A percentile compares a stretch with the other conserved stretches of the same genome.
These are phyloP conservation scores for Dasypogon diadema DNA, from an alignment of 2,888 invertebrate species.

Conservation along the genomic window DNA sequence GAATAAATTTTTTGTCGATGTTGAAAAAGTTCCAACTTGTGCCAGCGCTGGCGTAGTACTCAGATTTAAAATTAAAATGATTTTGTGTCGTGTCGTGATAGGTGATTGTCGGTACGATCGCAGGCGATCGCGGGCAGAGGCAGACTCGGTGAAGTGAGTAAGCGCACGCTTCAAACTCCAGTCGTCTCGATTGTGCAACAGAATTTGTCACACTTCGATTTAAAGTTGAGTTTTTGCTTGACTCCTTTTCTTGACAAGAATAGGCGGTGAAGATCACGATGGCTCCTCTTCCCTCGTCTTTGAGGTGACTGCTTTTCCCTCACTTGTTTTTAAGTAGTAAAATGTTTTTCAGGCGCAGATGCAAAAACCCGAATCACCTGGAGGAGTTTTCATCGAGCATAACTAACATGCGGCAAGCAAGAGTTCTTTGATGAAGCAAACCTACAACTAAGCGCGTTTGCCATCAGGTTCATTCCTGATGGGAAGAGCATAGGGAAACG, in stretches of 20 bases:
- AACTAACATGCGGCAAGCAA: conserved; percentile 52
- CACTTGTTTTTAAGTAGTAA: neutral
- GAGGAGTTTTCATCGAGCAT: conserved; percentile 56
- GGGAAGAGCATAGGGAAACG: too few species aligned
- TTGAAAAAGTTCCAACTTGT: neutral
- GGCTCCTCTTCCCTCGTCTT: conserved; percentile 31
- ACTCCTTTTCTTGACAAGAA: conserved; percentile 41
- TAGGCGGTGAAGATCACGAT: conserved; percentile 55
- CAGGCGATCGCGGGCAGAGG: neutral
- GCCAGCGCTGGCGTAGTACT: neutral
- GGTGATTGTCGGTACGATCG: neutral
- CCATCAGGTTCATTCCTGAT: neutral
- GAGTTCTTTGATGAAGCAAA: conserved; percentile 42
- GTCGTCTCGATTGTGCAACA: conserved; percentile 42
- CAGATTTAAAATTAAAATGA: conserved; percentile 1
- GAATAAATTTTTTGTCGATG: neutral
- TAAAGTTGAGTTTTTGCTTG: conserved; percentile 22
- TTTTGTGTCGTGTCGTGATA: conserved; percentile 3
- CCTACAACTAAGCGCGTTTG: neutral
- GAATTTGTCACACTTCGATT: conserved; percentile 55
- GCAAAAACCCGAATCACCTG: conserved; percentile 55
- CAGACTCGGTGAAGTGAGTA: conserved; percentile 2
- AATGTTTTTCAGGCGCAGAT: conserved; percentile 22
- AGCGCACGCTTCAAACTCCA: conserved; percentile 30
- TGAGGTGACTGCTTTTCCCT: conserved; percentile 13